phyloP scores from a whole-genome alignment of 2,797 vertebrate species.

The Brachyalestes nurse region DNA sequence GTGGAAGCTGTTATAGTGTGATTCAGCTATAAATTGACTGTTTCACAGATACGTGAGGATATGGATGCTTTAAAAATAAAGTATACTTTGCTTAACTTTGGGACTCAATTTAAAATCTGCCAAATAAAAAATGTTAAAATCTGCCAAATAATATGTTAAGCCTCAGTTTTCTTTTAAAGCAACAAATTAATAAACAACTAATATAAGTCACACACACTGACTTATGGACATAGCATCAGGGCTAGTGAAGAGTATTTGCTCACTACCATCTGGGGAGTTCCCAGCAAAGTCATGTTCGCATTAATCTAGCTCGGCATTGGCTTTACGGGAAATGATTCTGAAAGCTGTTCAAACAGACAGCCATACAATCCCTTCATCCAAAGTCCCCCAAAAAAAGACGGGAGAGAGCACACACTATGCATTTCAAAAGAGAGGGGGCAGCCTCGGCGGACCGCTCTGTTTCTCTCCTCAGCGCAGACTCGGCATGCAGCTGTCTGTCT shows the following conservation, averaged over 20 bases:
- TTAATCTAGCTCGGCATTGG: constrained; percentile 36
- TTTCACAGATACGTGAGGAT: no score
- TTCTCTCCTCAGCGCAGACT: constrained; percentile 39
- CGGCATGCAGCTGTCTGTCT: constrained; percentile 37
- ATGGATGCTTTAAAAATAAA: no score
- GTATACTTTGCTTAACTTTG: neutral
- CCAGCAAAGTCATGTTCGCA: constrained; percentile 40
- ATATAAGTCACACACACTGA: constrained; percentile 41
- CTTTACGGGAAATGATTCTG: constrained; percentile 53
- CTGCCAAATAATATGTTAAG: neutral
- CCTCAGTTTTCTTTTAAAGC: neutral
- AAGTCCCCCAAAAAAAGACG: constrained; percentile 4
- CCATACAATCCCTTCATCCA: constrained; percentile 12
- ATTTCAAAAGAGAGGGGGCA: constrained; percentile 42
- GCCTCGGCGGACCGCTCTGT: constrained; percentile 34
- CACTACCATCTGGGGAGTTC: constrained; percentile 48
- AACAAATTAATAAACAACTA: no score
- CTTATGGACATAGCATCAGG: constrained; percentile 40
- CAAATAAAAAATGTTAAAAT: no score
- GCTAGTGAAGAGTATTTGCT: constrained; percentile 37
- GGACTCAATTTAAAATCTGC: neutral
- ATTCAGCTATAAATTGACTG: no score
- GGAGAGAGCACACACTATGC: neutral
- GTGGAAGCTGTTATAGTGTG: no score
- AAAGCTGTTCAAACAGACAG: constrained; percentile 57